A percentile compares a stretch with the other conserved stretches of the same genome.
Conservation (phyloP, 2,888 invertebrate genomes). For the Hemistola chrysoprasaria region DNA sequence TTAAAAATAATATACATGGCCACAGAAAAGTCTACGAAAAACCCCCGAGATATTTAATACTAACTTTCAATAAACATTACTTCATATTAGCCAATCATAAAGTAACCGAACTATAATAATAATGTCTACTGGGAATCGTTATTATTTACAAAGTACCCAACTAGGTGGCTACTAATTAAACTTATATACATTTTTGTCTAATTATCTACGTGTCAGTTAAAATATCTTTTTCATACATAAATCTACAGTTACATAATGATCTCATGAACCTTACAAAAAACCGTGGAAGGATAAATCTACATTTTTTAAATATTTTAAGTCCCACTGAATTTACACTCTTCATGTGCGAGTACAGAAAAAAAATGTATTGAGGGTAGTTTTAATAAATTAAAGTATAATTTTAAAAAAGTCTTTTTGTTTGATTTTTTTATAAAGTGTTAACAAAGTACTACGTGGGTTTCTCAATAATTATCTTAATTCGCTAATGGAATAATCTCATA, state of each 20-base stretch:
- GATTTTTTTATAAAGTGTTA: no score
- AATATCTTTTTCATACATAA: neutral
- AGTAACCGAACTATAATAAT: conserved; percentile 11
- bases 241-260: no score
- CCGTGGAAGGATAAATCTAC: no score
- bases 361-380: no score
- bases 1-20: conserved; percentile 64
- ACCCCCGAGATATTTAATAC: conserved; percentile 38
- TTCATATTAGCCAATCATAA: neutral
- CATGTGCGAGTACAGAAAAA: no score
- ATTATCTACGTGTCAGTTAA: conserved; percentile 18
- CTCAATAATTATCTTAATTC: conserved; percentile 56
- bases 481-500: conserved; percentile 80
- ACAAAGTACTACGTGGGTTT: conserved; percentile 9
- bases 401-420: no score
- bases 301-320: no score
- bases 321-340: no score
- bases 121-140: conserved; percentile 62
- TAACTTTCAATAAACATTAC: conserved; percentile 11
- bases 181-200: conserved; percentile 25
- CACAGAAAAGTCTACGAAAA: conserved; percentile 61
- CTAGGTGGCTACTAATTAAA: conserved; percentile 7
- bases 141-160: conserved; percentile 48
- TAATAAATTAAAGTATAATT: no score
- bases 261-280: no score